Base-by-base conservation (phyloP, 2,113 vertebrate genomes). In the Nycticryphes semicollaris region DNA sequence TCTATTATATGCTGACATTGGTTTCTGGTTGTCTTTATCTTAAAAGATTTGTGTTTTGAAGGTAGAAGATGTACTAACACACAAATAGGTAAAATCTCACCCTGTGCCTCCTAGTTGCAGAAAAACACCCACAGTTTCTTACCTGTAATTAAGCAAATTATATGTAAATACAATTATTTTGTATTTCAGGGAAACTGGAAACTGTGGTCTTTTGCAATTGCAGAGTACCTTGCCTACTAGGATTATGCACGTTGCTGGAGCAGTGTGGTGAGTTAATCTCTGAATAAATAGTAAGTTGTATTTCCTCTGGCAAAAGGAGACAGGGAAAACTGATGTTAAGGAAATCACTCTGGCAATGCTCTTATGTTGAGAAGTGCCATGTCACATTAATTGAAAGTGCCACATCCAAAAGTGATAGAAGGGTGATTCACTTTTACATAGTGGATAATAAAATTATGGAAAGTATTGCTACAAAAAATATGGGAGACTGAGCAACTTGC, bases 161-260 rank as follows among this genome's bases (percentile, higher is more conserved):
- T 43, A 50, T 57, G 25, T 57, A 84, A 86, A 78, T 83, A 31
- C 7, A 45, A 24, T 89, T 80, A 53, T 22, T 72, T 37, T 75
- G 15, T 59, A 33, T 87, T 89, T 62, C 77, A 84, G 30, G 27
- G 28, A 82, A 25, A 13, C 77, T 59, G 59, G 54, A 67, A 80
- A 45, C 28, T 43, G 47, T 43, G 28, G 10, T 41, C 25, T 37
- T 80, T 80, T 68, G 43, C 43, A 56, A 5, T 18, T 54, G 45
- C 5, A 4, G 53, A 54, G 39, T 77, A 72, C 45, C 48, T 21
- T 68, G 43, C 16, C 33, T 64, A 7, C 51, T 50, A 33, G 41
- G 27, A n/a, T 31, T 0, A 0, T 3, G 9, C 57, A 35, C 1
- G 0, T 59, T 73, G 31, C 37, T 63, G 62, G n/a, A 80, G 63